Evolutionary conservation across 2,797 vertebrate genomes (phyloP).

Genomic region (Macrochelys suwanniensis): DNA sequence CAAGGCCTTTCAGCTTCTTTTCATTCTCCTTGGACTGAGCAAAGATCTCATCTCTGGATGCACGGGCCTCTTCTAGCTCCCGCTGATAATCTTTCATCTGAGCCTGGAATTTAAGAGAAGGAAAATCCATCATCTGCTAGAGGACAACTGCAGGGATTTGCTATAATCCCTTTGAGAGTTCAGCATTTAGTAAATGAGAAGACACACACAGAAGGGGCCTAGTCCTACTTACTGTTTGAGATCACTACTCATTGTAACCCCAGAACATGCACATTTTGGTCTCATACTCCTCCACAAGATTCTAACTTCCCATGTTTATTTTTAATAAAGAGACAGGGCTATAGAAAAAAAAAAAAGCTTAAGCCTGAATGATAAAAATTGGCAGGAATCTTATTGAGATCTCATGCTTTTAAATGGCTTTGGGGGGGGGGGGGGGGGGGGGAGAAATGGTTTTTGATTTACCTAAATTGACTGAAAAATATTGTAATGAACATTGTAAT

Average conservation of each 20-base stretch:
- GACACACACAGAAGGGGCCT: background rate
- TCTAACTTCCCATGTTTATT: background rate
- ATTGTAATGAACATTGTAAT: fast-evolving
- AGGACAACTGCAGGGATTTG: background rate
- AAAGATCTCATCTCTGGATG: constrained; percentile 97
- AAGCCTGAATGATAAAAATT: background rate
- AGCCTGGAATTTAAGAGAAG: constrained; percentile 81
- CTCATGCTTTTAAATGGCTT: background rate
- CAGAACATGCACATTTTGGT: background rate
- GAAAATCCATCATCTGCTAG: background rate
- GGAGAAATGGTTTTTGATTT: background rate
- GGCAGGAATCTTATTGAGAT: background rate
- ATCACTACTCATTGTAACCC: background rate
- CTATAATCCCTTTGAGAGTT: background rate
- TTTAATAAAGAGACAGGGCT: background rate
- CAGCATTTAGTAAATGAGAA: background rate
- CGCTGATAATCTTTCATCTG: constrained; percentile 99
- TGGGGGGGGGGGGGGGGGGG: no score
- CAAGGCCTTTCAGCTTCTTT: constrained; percentile 96
- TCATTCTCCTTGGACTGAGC: constrained; percentile 96
- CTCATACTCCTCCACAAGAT: background rate
- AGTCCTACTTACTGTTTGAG: background rate
- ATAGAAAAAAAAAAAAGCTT: background rate
- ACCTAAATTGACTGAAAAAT: background rate
- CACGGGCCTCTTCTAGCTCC: constrained; percentile 94